These are phyloP conservation scores for Volucella inflata DNA, from an alignment of 2,888 invertebrate genomes.

Conservation along the genomic window DNA sequence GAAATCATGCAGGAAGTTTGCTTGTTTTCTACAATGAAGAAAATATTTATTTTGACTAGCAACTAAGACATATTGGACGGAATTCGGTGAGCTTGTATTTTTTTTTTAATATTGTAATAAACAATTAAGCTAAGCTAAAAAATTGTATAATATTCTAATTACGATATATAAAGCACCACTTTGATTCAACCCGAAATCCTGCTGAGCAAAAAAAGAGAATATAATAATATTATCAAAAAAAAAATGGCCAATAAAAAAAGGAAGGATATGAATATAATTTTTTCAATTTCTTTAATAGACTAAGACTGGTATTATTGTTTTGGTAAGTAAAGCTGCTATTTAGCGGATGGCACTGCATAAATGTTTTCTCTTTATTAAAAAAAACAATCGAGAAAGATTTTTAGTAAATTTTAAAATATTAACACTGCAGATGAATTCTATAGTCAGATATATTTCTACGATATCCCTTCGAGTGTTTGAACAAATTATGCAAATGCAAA, in stretches of 20 bases:
- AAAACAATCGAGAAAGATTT: background rate
- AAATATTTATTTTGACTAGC: conserved; percentile 67
- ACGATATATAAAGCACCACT: conserved; percentile 73
- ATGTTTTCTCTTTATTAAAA: background rate
- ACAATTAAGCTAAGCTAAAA: conserved; percentile 60
- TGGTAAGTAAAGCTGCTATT: conserved; percentile 70
- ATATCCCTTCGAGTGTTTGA: too few relatives aligned
- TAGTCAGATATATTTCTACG: too few relatives aligned
- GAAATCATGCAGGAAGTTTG: conserved; percentile 40
- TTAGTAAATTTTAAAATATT: too few relatives aligned
- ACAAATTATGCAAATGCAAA: too few relatives aligned
- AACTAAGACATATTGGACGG: conserved; percentile 76
- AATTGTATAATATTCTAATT: conserved; percentile 59
- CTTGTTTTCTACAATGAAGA: conserved; percentile 27
- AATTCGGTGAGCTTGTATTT: conserved; percentile 77
- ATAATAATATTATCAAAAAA: conserved; percentile 42
- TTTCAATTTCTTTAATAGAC: conserved; percentile 35
- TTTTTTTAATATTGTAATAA: conserved; percentile 37
- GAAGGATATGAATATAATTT: conserved; percentile 27
- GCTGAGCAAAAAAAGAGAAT: conserved; percentile 68
- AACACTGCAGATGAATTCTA: too few relatives aligned
- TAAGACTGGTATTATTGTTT: conserved; percentile 72
- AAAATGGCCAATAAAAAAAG: conserved; percentile 46
- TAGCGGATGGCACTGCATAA: conserved; percentile 69
- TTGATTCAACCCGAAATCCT: conserved; percentile 75